Evolutionary conservation across 2,888 invertebrate genomes (phyloP), one percentile per base, ranked within the genome.

Genomic region (Osmoderma eremita): DNA sequence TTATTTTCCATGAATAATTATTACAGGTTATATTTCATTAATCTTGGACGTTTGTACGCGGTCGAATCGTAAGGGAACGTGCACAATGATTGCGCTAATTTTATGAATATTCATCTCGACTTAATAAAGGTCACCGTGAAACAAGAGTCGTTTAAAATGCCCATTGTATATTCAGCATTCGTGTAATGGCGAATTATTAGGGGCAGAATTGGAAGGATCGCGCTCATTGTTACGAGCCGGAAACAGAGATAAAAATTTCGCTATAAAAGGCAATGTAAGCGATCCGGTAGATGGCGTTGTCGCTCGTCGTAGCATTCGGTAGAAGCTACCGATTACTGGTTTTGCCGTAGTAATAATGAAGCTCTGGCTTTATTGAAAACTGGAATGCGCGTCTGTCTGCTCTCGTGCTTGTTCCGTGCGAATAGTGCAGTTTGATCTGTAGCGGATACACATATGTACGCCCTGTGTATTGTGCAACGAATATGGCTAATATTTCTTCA

Each of bases 11-110:
- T 18, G 12, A 36, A 30, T 53, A 53, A 53, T 53, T n/a, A n/a
- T n/a, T 53, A 38, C 53, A 38, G 53, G 53, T 53, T 53, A 53
- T 17, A 53, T 53, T 53, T 38, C 53, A 53, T 53, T 53, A 53
- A 53, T 53, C 17, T 53, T 17, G 38, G 53, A 53, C 53, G 36
- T 18, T 30, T 53, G 53, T 24, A 30, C 50, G 24, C 24, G 30
- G 24, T 24, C 50, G 50, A n/a, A 22, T 49, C 30, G 30, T 30
- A 30, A 30, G 30, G 30, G 30, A 30, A 30, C 30, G 30, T 30
- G 30, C 36, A 53, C 51, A 53, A 30, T 36, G 30, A 53, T 1
- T 15, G 38, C 30, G 53, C 53, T 53, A 38, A 53, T 38, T 50
- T 53, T 18, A 53, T 53, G 18, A 38, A 53, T 53, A 53, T 53